Base-by-base conservation (phyloP, 2,888 invertebrate species). In the Melanostoma scalare region DNA sequence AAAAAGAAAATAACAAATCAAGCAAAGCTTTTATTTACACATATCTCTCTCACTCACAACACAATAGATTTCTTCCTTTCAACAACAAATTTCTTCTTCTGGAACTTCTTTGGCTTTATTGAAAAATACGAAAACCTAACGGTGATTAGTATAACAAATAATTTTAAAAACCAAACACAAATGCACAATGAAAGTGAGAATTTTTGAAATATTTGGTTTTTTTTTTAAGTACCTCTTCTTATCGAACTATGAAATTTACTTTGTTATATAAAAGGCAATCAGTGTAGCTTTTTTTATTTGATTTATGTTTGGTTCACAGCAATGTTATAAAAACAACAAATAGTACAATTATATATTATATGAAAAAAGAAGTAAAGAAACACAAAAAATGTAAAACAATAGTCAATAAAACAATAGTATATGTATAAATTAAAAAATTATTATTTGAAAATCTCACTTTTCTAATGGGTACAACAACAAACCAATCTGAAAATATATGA, bases 331-430 rank as follows among this genome's bases (percentile, higher is more conserved):
- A 46, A 85, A 73, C 74, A 77, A 81, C 67, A 65, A 74, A 74
- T 86, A 85, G 81, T 82, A 85, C 85, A 85, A 85, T 79, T 81
- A 85, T 85, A 85, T 81, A 86, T 82, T 76, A 71, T 61, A 74
- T 68, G 71, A 56, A 55, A 68, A 72, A 20, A 56, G 65, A 73
- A 58, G 48, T 74, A 42, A 44, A 42, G 42, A 75, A 74, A 20
- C n/a, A n/a, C n/a, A 67, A 40, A 75, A 74, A 74, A 56, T 9
- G 8, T 5, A 44, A 44, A 78, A 69, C 82, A 84, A 84, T 84
- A 84, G 84, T 79, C 84, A 84, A 84, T 84, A 84, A 75, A 78
- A 36, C 84, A 84, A 84, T 84, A 84, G 84, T 63, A 68, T 82
- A 78, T 63, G 67, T 42, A 68, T 46, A 61, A 78, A 67, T 53